These are phyloP conservation scores for Chironomus striatipennis DNA, from an alignment of 1,140 invertebrate genomes.

Conservation along the genomic window DNA sequence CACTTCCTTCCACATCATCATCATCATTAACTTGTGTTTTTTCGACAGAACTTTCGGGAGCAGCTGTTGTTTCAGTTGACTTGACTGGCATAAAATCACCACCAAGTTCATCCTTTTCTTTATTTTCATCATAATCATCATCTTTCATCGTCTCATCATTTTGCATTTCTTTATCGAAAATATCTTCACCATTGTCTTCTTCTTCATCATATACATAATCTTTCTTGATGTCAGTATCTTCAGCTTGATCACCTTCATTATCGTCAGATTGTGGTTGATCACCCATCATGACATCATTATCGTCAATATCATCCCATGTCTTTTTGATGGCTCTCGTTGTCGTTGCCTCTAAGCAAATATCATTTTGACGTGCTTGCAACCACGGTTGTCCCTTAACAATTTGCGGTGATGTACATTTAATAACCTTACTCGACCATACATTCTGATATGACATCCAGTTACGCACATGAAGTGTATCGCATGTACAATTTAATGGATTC, in stretches of 20 bases:
- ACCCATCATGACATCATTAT: constrained; percentile 49
- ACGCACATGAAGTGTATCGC: constrained; percentile 47
- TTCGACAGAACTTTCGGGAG: background rate
- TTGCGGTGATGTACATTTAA: constrained; percentile 45
- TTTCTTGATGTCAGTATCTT: constrained; percentile 36
- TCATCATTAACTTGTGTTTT: constrained; percentile 17
- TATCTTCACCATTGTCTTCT: constrained; percentile 24
- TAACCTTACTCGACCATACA: constrained; percentile 44
- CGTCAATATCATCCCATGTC: constrained; percentile 27
- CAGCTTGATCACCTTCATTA: constrained; percentile 39
- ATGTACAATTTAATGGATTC: constrained; percentile 51
- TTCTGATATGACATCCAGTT: constrained; percentile 43
- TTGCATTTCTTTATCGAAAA: background rate
- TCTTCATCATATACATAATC: constrained; percentile 27
- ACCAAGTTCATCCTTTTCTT: constrained; percentile 30
- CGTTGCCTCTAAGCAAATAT: constrained; percentile 41
- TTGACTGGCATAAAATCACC: constrained; percentile 32
- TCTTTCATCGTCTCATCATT: constrained; percentile 32
- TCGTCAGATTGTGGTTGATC: constrained; percentile 44
- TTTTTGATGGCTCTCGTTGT: constrained; percentile 34
- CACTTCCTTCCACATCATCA: background rate
- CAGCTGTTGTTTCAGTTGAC: background rate
- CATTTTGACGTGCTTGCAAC: constrained; percentile 46
- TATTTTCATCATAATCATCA: constrained; percentile 29
- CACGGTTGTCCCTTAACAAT: constrained; percentile 44